Evolutionary conservation across 2,797 vertebrate species (phyloP).

Genomic region (Galago senegalensis): DNA sequence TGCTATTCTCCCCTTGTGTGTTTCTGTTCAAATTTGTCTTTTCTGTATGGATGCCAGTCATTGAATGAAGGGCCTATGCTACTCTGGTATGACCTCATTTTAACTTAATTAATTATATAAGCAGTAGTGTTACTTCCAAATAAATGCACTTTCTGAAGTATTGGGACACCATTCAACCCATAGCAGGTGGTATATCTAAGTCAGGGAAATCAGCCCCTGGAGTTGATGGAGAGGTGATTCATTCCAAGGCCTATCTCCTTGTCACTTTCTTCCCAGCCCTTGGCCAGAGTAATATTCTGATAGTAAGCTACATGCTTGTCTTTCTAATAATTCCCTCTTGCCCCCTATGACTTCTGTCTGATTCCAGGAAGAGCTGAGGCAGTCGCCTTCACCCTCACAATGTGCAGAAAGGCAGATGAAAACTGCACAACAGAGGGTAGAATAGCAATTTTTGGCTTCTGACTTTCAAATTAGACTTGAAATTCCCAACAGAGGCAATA

Average conservation of each 20-base stretch:
- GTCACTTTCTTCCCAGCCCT: background rate
- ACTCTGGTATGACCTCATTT: background rate
- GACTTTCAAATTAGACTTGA: conserved; percentile 5
- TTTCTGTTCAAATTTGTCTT: no score
- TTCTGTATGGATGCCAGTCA: background rate
- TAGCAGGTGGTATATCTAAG: background rate
- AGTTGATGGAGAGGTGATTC: background rate
- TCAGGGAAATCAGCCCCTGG: background rate
- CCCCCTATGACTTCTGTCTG: background rate
- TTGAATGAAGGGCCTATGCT: background rate
- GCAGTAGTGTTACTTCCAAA: background rate
- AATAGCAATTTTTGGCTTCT: background rate
- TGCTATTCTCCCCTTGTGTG: background rate
- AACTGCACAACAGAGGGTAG: background rate
- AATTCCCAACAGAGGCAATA: background rate
- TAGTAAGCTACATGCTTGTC: background rate
- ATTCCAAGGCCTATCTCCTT: background rate
- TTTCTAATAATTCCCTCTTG: background rate
- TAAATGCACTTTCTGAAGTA: background rate
- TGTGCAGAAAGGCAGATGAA: background rate
- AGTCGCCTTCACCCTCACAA: background rate
- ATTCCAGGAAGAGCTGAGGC: background rate
- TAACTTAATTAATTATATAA: background rate
- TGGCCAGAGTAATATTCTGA: background rate
- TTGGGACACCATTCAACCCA: background rate